phyloP scores from a whole-genome alignment of 2,888 invertebrate genomes.

The Thera britannica region DNA sequence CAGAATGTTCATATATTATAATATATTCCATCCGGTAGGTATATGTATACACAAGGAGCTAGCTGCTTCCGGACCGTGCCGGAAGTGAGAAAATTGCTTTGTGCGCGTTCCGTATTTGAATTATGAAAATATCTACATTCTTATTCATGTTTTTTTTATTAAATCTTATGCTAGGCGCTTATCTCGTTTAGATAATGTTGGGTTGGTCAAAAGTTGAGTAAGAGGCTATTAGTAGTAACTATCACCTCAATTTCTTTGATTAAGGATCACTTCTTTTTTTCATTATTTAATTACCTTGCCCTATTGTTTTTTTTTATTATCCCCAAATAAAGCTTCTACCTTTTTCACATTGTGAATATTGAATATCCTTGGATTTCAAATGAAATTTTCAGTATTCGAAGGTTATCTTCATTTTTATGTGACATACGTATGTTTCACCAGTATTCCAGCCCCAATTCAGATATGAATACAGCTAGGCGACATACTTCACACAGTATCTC shows the following conservation, averaged over 20 bases:
- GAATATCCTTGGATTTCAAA: neutral
- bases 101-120: slow-evolving; percentile 24
- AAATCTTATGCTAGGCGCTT: neutral
- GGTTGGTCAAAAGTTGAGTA: no score
- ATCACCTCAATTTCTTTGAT: no score
- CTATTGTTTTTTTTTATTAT: no score
- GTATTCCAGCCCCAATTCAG: neutral
- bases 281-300: no score
- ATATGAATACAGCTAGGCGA: neutral
- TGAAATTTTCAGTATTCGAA: neutral
- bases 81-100: slow-evolving; percentile 45
- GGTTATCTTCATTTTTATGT: neutral
- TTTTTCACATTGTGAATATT: no score
- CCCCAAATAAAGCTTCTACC: no score
- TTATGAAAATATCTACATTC: slow-evolving; percentile 11
- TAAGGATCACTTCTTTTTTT: no score
- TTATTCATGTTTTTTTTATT: neutral
- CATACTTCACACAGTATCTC: neutral
- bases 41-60: slow-evolving; percentile 18
- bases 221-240: no score
- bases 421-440: neutral
- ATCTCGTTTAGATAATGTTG: neutral
- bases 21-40: slow-evolving; percentile 22
- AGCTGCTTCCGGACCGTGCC: slow-evolving; percentile 48
- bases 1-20: slow-evolving; percentile 18